Evolutionary conservation across 2,113 vertebrate genomes (phyloP), one percentile per base, ranked within the genome.

Genomic region (Amphiprion ocellaris): DNA sequence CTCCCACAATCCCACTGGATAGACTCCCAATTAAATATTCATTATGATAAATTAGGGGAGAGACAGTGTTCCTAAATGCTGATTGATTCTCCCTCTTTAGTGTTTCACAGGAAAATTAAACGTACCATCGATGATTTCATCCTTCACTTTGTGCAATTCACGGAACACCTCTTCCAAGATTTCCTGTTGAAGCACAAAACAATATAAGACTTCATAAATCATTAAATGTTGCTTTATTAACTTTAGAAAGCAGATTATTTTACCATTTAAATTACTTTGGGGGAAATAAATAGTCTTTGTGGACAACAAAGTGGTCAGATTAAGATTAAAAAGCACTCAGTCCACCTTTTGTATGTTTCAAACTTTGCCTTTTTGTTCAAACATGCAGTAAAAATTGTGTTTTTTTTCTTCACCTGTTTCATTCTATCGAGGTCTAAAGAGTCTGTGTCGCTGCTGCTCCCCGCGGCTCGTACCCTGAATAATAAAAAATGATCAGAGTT

Each of bases 91-190:
- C 17, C 5, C 15, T 69, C 10, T 44, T 56, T 7, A 15, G 28
- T 21, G 30, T 61, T 63, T 28, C 15, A 14, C 0, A 16, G 44
- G 9, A 49, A 65, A 64, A 59, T 14, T 4, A 55, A 82, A 87
- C 97, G 84, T 95, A 99, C 98, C 98, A 77, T 97, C 97, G 69
- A 99, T 98, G 94, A 99, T 99, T 93, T 99, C 97, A 81, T 98
- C 97, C 94, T 99, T 99, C 92, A 98, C 98, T 92, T 98, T 99
- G 96, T 99, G 98, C 81, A 99, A 95, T 92, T 99, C 98, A 78
- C 97, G 96, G 88, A 99, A 97, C 88, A 99, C 97, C 93, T 99
- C 98, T 77, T 99, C 98, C 92, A 99, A 94, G 92, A 99, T 99
- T 95, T 99, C 98, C 98, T 99, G 87, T 72, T 21, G 63, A 65